Evolutionary conservation across 2,113 vertebrate species (phyloP).

Genomic region (Theristicus caerulescens): DNA sequence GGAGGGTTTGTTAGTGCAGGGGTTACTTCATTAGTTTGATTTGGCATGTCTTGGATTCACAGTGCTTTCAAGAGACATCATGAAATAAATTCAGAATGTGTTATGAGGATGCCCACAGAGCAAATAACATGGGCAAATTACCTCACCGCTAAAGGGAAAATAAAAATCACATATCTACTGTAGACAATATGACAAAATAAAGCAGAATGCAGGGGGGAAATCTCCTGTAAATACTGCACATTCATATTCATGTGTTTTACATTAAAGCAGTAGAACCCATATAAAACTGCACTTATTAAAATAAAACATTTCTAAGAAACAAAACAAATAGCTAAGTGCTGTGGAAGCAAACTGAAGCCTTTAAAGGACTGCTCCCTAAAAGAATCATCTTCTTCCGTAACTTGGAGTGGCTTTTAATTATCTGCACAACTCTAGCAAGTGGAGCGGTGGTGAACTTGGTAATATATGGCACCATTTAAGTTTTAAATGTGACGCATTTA

Average conservation of each 20-base stretch:
- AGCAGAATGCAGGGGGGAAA: background rate
- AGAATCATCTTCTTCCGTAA: background rate
- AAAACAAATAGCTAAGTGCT: background rate
- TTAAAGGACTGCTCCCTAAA: background rate
- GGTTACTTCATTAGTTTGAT: slow-evolving; percentile 81
- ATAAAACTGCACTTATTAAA: background rate
- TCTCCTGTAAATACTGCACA: slow-evolving; percentile 27
- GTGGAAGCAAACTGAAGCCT: background rate
- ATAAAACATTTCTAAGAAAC: slow-evolving; percentile 3
- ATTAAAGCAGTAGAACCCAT: background rate
- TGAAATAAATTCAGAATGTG: slow-evolving; percentile 70
- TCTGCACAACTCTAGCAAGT: background rate
- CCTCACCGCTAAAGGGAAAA: slow-evolving; percentile 62
- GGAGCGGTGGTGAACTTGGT: background rate
- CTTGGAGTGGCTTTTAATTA: slow-evolving; percentile 53
- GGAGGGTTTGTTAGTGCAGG: slow-evolving; percentile 63
- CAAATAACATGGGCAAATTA: slow-evolving; percentile 76
- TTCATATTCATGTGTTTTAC: slow-evolving; percentile 21
- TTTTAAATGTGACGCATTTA: background rate
- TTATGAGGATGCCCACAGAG: slow-evolving; percentile 72
- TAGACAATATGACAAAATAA: slow-evolving; percentile 44
- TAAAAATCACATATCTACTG: slow-evolving; percentile 44
- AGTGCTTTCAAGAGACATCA: slow-evolving; percentile 69
- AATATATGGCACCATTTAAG: background rate
- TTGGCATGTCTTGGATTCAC: slow-evolving; percentile 72